Percentiles rank a stretch among this genome's conserved stretches.
Conservation (phyloP, 2,797 vertebrate genomes). For the Anolis apletophallus region DNA sequence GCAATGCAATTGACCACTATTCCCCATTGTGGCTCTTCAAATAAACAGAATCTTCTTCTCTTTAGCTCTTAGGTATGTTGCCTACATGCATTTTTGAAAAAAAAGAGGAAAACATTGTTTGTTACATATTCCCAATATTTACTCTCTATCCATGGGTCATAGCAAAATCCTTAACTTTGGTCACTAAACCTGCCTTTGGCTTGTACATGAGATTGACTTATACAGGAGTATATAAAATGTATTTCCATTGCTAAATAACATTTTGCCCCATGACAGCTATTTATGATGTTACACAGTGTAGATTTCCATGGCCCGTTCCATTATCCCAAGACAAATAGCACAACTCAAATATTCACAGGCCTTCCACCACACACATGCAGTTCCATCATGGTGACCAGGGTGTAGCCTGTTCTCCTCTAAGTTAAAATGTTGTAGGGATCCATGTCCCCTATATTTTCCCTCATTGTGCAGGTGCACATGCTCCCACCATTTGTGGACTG, state of each 20-base stretch:
- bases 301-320: neutral
- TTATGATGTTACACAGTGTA: slow-evolving; percentile 25
- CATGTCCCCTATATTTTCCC: neutral
- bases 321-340: neutral
- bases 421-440: neutral
- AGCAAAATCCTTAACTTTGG: too few relatives aligned
- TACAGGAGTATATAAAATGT: neutral
- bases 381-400: neutral
- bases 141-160: too few relatives aligned
- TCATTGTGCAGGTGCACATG: neutral
- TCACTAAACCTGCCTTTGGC: too few relatives aligned
- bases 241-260: slow-evolving; percentile 44
- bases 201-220: too few relatives aligned
- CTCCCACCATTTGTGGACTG: neutral
- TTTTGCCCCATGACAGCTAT: slow-evolving; percentile 62
- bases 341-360: neutral
- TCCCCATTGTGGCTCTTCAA: too few relatives aligned
- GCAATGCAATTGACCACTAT: too few relatives aligned
- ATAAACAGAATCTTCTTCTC: too few relatives aligned
- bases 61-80: too few relatives aligned
- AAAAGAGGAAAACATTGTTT: too few relatives aligned
- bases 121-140: too few relatives aligned
- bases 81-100: too few relatives aligned
- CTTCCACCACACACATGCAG: neutral
- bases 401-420: neutral